Percentiles rank a stretch among this genome's conserved stretches.
phyloP scores from a whole-genome alignment of 2,888 invertebrate genomes.

The Troides aeacus region DNA sequence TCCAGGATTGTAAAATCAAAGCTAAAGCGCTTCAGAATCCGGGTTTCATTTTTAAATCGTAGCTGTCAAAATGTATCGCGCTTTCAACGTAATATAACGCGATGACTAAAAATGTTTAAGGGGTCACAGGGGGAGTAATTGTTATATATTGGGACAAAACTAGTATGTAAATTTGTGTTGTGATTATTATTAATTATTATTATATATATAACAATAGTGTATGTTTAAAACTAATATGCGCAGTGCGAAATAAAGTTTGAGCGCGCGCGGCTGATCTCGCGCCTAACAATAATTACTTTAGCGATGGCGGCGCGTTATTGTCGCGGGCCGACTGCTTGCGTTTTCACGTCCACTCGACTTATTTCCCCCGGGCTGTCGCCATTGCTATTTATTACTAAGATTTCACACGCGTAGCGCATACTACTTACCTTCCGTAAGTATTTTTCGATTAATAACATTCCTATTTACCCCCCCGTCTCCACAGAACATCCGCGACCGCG shows the following conservation, averaged over 20 bases:
- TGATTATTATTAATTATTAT: too few species aligned
- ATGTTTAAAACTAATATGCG: conserved; percentile 17
- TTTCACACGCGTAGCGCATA: conserved; percentile 43
- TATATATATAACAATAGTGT: too few species aligned
- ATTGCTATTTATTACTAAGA: conserved; percentile 59
- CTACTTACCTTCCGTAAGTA: conserved; percentile 39
- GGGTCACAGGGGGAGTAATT: too few species aligned
- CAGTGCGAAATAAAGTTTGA: conserved; percentile 36
- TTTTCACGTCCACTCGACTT: conserved; percentile 50
- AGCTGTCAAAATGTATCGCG: too few species aligned
- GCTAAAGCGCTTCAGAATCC: too few species aligned
- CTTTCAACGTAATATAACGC: too few species aligned
- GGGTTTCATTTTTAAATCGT: too few species aligned
- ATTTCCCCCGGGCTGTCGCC: conserved; percentile 48
- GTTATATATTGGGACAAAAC: too few species aligned
- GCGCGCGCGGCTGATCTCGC: conserved; percentile 49
- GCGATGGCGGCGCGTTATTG: conserved; percentile 43
- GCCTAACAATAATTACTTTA: conserved; percentile 71
- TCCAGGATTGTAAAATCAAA: too few species aligned
- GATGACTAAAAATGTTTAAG: too few species aligned
- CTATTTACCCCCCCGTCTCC: conserved; percentile 19
- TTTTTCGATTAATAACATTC: conserved; percentile 28
- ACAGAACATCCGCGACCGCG: conserved; percentile 16
- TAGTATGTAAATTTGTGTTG: too few species aligned
- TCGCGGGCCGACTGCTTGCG: conserved; percentile 47